These are phyloP conservation scores for Nemotelus pantherinus DNA, from an alignment of 2,888 invertebrate genomes.

Conservation along the genomic window DNA sequence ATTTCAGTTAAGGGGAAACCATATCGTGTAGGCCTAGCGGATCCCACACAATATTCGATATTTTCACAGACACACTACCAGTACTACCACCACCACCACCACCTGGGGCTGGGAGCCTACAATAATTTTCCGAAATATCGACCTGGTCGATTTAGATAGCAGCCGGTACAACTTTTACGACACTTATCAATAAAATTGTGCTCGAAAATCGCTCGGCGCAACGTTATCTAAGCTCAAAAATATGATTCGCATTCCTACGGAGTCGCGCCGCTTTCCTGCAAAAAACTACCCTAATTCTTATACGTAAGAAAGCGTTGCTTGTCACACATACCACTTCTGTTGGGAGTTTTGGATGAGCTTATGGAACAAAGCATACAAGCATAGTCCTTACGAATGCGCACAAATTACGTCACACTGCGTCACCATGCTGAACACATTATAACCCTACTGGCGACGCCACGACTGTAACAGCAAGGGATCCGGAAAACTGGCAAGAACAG, in stretches of 20 bases:
- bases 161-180: too few species aligned
- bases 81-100: background rate
- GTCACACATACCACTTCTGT: background rate
- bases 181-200: too few species aligned
- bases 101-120: too few species aligned
- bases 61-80: background rate
- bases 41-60: background rate
- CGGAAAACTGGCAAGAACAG: background rate
- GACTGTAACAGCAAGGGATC: constrained; percentile 39
- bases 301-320: background rate
- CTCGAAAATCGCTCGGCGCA: background rate
- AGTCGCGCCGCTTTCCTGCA: background rate
- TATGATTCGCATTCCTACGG: constrained; percentile 14
- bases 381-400: constrained; percentile 50
- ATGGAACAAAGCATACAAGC: too few species aligned
- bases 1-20: constrained; percentile 22
- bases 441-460: constrained; percentile 44
- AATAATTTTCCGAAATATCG: too few species aligned
- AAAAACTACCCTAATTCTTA: background rate
- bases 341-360: background rate
- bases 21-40: background rate
- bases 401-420: constrained; percentile 59
- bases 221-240: background rate
- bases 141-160: too few species aligned
- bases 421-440: constrained; percentile 52